phyloP scores from a whole-genome alignment of 2,113 vertebrate species.

The Glaucomys volans region DNA sequence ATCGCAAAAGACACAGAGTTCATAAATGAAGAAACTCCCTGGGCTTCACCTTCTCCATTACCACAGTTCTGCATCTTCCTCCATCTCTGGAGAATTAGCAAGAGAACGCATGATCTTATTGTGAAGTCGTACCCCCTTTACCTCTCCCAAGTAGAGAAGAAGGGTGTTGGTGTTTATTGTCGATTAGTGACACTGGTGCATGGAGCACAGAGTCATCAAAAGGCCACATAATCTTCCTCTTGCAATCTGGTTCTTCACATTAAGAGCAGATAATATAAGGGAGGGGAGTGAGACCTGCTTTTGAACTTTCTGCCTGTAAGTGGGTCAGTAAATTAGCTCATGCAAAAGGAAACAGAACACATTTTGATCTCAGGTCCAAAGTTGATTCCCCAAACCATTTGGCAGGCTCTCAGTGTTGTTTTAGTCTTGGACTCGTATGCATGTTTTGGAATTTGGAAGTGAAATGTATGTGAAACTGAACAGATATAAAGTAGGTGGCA shows the following conservation, averaged over 20 bases:
- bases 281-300: not conserved
- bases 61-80: not conserved
- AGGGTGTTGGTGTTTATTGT: not conserved
- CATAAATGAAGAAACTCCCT: not conserved
- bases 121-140: not conserved
- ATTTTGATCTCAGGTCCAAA: not conserved
- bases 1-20: not conserved
- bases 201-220: not conserved
- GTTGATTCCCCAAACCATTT: not conserved
- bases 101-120: not conserved
- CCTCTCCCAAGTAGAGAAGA: not conserved
- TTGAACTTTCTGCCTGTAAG: not conserved
- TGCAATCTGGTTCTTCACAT: not conserved
- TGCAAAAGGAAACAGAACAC: not conserved
- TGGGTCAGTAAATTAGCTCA: not conserved
- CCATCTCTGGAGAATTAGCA: not conserved
- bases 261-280: too few relatives aligned
- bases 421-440: not conserved
- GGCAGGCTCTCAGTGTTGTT: not conserved
- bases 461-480: not conserved
- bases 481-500: not conserved
- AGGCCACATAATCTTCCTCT: rapidly evolving
- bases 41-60: not conserved
- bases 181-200: not conserved
- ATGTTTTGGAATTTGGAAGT: not conserved